These are phyloP conservation scores for Scaptomyza tumidula DNA, from an alignment of 2,888 invertebrate genomes.

Conservation along the genomic window DNA sequence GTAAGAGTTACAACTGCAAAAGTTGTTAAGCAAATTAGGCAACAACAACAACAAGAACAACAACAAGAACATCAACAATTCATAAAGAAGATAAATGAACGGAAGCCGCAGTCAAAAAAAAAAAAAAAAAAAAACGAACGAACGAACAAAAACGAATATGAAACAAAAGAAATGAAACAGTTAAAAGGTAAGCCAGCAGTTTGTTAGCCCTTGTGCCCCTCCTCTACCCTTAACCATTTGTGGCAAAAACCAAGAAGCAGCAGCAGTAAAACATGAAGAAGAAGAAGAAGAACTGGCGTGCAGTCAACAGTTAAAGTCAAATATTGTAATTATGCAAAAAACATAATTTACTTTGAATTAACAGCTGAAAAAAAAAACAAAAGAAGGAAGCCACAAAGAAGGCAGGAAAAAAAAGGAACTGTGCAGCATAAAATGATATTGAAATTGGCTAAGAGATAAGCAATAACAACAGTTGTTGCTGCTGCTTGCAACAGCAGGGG, in stretches of 20 bases:
- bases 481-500: constrained; percentile 9
- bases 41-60: no score
- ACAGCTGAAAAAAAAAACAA: constrained; percentile 66
- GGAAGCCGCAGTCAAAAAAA: constrained; percentile 54
- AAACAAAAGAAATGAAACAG: background rate
- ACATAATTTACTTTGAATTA: constrained; percentile 79
- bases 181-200: constrained; percentile 3
- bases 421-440: constrained; percentile 51
- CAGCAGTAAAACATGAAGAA: no score
- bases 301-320: constrained; percentile 79
- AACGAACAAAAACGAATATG: no score
- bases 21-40: no score
- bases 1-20: no score
- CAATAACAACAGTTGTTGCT: constrained; percentile 22
- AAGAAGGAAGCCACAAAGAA: constrained; percentile 12
- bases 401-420: constrained; percentile 19
- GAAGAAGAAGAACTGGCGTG: constrained; percentile 40
- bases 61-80: constrained; percentile 34
- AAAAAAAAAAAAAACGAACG: constrained; percentile 2
- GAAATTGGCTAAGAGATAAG: constrained; percentile 57
- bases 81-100: constrained; percentile 62
- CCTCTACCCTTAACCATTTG: no score
- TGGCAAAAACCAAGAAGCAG: no score
- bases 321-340: constrained; percentile 79
- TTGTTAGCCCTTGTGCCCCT: background rate